Evolutionary conservation across 2,797 vertebrate species (phyloP).

Genomic region (Coendou prehensilis): DNA sequence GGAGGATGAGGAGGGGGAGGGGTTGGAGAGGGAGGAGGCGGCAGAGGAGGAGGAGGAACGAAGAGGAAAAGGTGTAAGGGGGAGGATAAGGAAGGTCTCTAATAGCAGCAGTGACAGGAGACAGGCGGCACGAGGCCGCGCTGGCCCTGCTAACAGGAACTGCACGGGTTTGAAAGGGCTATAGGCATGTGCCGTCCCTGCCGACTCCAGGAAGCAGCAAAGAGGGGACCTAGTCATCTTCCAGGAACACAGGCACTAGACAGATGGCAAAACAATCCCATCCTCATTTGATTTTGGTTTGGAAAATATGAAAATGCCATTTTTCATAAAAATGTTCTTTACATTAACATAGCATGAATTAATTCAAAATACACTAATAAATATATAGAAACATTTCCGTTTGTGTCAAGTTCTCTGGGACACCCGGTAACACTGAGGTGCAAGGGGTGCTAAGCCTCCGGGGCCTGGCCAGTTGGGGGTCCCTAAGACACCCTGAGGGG

Average conservation of each 20-base stretch:
- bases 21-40: too few species aligned
- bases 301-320: neutral
- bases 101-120: neutral
- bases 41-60: too few species aligned
- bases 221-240: rapidly evolving
- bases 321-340: constrained; percentile 26
- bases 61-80: too few species aligned
- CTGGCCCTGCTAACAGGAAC: neutral
- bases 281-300: neutral
- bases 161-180: neutral
- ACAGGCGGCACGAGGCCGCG: too few species aligned
- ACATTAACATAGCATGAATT: neutral
- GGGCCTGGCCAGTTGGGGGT: neutral
- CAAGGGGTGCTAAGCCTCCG: neutral
- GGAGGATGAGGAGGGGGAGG: neutral
- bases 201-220: neutral
- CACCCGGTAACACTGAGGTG: neutral
- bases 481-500: neutral
- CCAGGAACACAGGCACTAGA: neutral
- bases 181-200: rapidly evolving
- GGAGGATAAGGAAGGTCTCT: too few species aligned
- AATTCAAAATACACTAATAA: neutral
- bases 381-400: neutral
- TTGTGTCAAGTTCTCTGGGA: neutral
- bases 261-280: neutral